Percentiles rank a stretch among this genome's conserved stretches.
Conservation (phyloP, 2,113 vertebrate species). For the Cyprinodon brontotheroides region DNA sequence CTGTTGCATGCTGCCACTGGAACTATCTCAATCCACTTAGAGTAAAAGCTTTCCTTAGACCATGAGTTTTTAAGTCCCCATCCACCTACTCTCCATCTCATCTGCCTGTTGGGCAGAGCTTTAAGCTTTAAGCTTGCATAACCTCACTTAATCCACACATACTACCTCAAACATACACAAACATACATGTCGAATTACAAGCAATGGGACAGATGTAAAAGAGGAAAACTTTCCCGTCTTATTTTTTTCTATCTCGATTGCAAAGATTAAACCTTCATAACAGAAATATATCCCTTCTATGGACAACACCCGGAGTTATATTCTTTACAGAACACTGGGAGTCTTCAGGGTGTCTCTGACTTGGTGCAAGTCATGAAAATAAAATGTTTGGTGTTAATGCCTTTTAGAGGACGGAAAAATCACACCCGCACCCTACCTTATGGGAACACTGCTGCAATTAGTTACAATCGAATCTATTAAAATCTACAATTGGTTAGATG, state of each 20-base stretch:
- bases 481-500: no score
- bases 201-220: slow-evolving; percentile 42
- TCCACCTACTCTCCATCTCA: slow-evolving; percentile 46
- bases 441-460: no score
- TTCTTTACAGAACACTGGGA: background rate
- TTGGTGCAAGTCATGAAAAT: no score
- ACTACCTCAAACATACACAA: slow-evolving; percentile 17
- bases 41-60: slow-evolving; percentile 44
- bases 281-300: background rate
- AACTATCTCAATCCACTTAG: slow-evolving; percentile 37
- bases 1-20: background rate
- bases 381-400: no score
- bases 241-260: background rate
- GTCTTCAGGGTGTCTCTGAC: no score
- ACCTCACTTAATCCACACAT: slow-evolving; percentile 66
- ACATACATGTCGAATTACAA: slow-evolving; percentile 6
- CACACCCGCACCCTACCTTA: no score
- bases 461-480: no score
- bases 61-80: slow-evolving; percentile 31
- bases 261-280: background rate
- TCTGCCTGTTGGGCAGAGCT: slow-evolving; percentile 81
- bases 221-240: slow-evolving; percentile 33
- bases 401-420: no score
- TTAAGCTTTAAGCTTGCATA: slow-evolving; percentile 64
- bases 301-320: background rate